phyloP scores from a whole-genome alignment of 2,113 vertebrate species.

The Calyptommatus sinebrachiatus region DNA sequence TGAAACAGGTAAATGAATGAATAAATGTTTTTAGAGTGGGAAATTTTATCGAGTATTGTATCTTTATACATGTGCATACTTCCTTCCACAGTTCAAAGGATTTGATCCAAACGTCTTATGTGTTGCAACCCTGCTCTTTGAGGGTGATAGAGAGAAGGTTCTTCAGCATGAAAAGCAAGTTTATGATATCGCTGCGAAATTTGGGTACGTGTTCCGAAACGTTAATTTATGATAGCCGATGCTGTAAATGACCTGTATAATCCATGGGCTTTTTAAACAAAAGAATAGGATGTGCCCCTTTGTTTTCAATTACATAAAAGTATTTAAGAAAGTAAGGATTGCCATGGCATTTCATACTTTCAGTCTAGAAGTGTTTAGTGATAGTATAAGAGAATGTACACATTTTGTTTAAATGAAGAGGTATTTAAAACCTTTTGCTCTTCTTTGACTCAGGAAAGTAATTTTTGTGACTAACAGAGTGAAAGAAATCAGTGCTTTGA shows the following conservation, averaged over 20 bases:
- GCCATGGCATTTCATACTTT: neutral
- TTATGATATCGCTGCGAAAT: conserved; percentile 97
- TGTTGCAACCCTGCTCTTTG: conserved; percentile 94
- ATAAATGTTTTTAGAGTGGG: neutral
- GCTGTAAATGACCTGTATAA: neutral
- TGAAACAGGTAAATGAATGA: neutral
- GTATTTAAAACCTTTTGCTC: conserved; percentile 4
- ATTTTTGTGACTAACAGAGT: conserved; percentile 27
- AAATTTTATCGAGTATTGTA: neutral
- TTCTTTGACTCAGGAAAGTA: conserved; percentile 14
- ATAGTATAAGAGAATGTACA: neutral
- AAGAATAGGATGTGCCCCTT: neutral
- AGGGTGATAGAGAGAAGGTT: conserved; percentile 93
- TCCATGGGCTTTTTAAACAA: neutral
- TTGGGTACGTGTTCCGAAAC: conserved; percentile 81
- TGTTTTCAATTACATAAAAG: neutral
- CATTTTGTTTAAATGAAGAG: neutral
- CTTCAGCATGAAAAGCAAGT: conserved; percentile 98
- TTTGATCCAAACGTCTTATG: conserved; percentile 91
- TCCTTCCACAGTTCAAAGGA: conserved; percentile 91
- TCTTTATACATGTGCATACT: conserved; percentile 18
- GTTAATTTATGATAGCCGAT: conserved; percentile 23
- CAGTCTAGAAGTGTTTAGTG: conserved; percentile 2
- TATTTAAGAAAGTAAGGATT: neutral
- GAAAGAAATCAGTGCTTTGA: conserved; percentile 12